Percentiles rank a stretch among this genome's conserved stretches.
Evolutionary conservation across 1,140 invertebrate species (phyloP).

Genomic region (Diorhabda elongata): DNA sequence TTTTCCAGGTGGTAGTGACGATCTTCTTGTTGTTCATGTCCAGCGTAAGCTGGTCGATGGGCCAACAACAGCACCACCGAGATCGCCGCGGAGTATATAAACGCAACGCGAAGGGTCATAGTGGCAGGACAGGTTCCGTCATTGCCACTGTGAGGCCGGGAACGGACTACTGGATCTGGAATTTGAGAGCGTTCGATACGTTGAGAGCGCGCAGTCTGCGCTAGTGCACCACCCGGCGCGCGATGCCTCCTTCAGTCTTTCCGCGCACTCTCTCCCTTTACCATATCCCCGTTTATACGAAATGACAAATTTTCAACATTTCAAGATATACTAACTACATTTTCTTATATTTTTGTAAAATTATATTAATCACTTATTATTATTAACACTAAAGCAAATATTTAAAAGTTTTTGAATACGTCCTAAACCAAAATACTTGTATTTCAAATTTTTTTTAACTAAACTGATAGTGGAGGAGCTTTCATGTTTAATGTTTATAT

Average conservation of each 20-base stretch:
- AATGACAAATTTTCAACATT: too few species aligned
- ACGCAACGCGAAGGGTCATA: slow-evolving; percentile 43
- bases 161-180: slow-evolving; percentile 32
- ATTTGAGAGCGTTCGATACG: slow-evolving; percentile 23
- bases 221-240: slow-evolving; percentile 32
- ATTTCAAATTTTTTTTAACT: too few species aligned
- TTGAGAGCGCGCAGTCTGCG: slow-evolving; percentile 29
- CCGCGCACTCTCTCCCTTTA: not conserved
- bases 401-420: too few species aligned
- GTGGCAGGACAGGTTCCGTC: slow-evolving; percentile 36
- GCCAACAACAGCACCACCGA: slow-evolving; percentile 36
- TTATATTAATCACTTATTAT: too few species aligned
- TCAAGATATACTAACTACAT: too few species aligned
- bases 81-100: slow-evolving; percentile 37
- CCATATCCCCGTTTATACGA: not conserved
- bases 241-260: slow-evolving; percentile 12
- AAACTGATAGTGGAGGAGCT: too few species aligned
- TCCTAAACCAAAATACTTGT: too few species aligned
- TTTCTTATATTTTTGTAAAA: too few species aligned
- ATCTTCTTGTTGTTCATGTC: slow-evolving; percentile 19
- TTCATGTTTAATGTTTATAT: too few species aligned
- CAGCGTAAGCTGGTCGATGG: slow-evolving; percentile 23
- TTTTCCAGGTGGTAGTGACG: slow-evolving; percentile 23
- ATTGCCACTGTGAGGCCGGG: slow-evolving; percentile 47
- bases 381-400: too few species aligned